Conservation (phyloP, 2,888 invertebrate species). For the Phorcus lineatus region DNA sequence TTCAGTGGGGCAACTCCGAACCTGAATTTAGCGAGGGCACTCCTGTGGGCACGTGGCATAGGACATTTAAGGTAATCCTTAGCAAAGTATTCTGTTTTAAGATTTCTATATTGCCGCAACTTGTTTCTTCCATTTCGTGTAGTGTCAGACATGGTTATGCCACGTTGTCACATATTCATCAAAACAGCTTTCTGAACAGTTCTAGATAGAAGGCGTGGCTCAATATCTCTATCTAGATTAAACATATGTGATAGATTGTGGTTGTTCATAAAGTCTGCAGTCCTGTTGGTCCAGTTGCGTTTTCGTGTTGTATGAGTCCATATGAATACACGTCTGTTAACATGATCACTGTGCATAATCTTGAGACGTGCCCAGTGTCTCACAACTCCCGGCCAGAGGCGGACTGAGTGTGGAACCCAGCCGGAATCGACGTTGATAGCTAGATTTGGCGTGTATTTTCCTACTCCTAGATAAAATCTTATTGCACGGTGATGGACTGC, state of each 20-base stretch:
- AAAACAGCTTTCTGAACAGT: neutral
- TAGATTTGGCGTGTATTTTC: neutral
- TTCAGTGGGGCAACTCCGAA: too few relatives aligned
- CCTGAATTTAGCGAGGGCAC: too few relatives aligned
- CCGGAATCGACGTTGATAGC: neutral
- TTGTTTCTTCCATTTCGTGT: too few relatives aligned
- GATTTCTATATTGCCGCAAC: too few relatives aligned
- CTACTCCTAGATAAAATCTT: neutral
- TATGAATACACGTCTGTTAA: neutral
- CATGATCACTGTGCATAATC: neutral
- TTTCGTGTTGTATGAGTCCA: too few relatives aligned
- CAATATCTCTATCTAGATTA: neutral
- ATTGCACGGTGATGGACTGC: neutral
- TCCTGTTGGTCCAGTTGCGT: too few relatives aligned
- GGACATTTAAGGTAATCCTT: neutral
- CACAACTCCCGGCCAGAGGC: neutral
- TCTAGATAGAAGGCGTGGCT: neutral
- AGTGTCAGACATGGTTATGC: neutral
- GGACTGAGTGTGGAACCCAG: neutral
- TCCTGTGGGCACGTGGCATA: too few relatives aligned
- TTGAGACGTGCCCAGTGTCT: neutral
- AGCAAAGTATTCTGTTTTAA: too few relatives aligned
- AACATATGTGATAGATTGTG: too few relatives aligned
- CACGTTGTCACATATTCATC: neutral
- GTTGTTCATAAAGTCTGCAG: neutral